These are phyloP conservation scores for Phragmatobia fuliginosa DNA, from an alignment of 2,888 invertebrate species.

Conservation along the genomic window DNA sequence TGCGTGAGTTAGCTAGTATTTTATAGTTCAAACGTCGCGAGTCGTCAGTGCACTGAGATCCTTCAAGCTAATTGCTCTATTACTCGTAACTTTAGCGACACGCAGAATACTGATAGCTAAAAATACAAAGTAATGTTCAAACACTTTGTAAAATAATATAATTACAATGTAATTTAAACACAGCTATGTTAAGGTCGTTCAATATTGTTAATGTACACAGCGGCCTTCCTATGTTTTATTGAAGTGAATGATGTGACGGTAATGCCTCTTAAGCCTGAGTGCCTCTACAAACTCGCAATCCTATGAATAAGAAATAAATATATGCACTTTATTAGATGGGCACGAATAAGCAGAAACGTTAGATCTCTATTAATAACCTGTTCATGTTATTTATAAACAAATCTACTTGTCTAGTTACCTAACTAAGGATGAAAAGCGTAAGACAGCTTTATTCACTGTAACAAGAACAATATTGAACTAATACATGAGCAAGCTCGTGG, in stretches of 20 bases:
- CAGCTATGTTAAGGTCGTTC: slow-evolving; percentile 49
- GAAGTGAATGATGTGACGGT: slow-evolving; percentile 36
- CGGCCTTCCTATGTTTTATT: slow-evolving; percentile 58
- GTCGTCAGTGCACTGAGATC: slow-evolving; percentile 26
- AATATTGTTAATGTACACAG: slow-evolving; percentile 54
- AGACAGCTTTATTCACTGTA: not conserved
- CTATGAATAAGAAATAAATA: not conserved
- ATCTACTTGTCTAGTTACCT: too few relatives aligned
- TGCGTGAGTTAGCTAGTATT: too few relatives aligned
- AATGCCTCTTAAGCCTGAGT: slow-evolving; percentile 25
- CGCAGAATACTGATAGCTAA: slow-evolving; percentile 27
- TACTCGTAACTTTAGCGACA: slow-evolving; percentile 35
- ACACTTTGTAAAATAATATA: slow-evolving; percentile 34
- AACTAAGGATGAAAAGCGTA: too few relatives aligned
- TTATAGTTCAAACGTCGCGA: not conserved
- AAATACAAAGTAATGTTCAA: slow-evolving; percentile 19
- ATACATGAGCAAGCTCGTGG: not conserved
- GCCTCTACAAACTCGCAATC: not conserved
- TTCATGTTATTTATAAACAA: too few relatives aligned
- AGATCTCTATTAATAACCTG: too few relatives aligned
- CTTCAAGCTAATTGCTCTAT: slow-evolving; percentile 46
- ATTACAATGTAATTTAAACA: slow-evolving; percentile 48
- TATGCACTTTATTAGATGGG: slow-evolving; percentile 1
- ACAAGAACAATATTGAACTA: not conserved
- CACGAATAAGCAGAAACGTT: too few relatives aligned